Evolutionary conservation across 2,113 vertebrate genomes (phyloP).

Genomic region (Picathartes gymnocephalus): DNA sequence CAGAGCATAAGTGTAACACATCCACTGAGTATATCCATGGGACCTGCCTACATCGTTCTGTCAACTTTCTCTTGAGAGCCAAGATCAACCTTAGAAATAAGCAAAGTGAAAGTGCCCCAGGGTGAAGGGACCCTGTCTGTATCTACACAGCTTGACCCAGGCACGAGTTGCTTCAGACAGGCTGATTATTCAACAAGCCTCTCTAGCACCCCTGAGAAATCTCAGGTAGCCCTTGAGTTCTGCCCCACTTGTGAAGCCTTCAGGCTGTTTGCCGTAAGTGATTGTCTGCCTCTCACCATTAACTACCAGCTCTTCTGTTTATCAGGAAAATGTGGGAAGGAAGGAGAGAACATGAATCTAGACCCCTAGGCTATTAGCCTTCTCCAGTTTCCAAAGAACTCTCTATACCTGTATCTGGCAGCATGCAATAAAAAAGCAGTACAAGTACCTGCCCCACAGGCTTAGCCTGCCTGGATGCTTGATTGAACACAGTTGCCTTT

Average conservation of each 20-base stretch:
- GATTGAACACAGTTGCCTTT: neutral
- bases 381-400: constrained; percentile 10
- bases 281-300: constrained; percentile 61
- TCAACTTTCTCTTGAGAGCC: constrained; percentile 6
- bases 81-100: neutral
- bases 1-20: neutral
- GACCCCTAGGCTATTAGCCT: constrained; percentile 42
- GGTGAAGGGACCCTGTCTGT: neutral
- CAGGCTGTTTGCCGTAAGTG: neutral
- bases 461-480: constrained; percentile 24
- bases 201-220: constrained; percentile 44
- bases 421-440: neutral
- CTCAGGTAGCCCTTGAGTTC: neutral
- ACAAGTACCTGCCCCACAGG: constrained; percentile 43
- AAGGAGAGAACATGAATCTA: constrained; percentile 46
- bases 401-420: constrained; percentile 39
- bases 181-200: constrained; percentile 18
- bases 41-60: neutral
- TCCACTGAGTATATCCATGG: neutral
- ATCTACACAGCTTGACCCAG: neutral
- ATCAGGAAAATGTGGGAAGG: constrained; percentile 59
- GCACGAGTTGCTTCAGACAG: neutral
- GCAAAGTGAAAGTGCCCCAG: neutral
- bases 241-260: constrained; percentile 5
- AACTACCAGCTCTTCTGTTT: constrained; percentile 18